A percentile compares a stretch with the other conserved stretches of the same genome.
These are phyloP conservation scores for Dipodomys spectabilis DNA, from an alignment of 2,113 vertebrate genomes.

Conservation along the genomic window DNA sequence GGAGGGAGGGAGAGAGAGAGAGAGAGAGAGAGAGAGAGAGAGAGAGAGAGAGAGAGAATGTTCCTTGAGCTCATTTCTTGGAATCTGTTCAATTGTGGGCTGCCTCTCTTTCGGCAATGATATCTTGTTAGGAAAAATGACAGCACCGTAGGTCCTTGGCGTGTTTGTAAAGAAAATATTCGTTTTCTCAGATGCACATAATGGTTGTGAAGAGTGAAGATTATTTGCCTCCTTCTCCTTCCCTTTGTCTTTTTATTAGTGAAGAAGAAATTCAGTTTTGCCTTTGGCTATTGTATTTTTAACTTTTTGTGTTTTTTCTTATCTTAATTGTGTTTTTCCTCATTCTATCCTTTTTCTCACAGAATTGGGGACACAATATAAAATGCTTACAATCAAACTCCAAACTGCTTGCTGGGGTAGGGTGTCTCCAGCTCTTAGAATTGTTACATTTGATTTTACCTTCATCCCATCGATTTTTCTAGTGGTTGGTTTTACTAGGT, in stretches of 20 bases:
- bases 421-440: neutral
- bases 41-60: neutral
- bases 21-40: no score
- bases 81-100: neutral
- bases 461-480: neutral
- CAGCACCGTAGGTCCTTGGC: neutral
- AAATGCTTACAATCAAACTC: constrained; percentile 16
- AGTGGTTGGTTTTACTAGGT: neutral
- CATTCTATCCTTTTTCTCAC: neutral
- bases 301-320: no score
- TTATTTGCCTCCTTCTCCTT: neutral
- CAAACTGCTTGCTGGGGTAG: neutral
- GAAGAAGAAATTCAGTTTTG: constrained; percentile 41
- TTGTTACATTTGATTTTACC: neutral
- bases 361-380: neutral
- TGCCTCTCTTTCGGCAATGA: neutral
- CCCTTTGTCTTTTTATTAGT: no score
- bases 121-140: constrained; percentile 28
- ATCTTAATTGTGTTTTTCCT: constrained; percentile 12
- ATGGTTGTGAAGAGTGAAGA: neutral
- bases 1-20: no score
- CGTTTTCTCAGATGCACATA: constrained; percentile 17
- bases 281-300: no score
- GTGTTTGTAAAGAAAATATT: constrained; percentile 21
- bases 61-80: neutral